Conservation (phyloP, 2,797 vertebrate species). For the Todus mexicanus region DNA sequence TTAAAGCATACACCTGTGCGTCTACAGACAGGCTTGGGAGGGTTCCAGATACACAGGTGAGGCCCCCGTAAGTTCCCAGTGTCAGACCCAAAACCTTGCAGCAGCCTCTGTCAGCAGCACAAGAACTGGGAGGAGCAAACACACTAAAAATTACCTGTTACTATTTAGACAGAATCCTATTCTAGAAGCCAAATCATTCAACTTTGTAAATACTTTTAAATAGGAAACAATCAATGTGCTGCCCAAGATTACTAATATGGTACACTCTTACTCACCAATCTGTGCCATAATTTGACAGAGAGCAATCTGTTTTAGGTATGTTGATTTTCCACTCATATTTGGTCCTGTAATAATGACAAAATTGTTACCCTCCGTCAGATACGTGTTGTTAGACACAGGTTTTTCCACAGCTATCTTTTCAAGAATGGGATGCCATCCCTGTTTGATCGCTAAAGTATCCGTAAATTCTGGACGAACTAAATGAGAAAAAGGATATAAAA, state of each 20-base stretch:
- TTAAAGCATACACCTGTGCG: background rate
- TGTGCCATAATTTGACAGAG: constrained; percentile 98
- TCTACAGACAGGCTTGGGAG: background rate
- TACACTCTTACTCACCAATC: constrained; percentile 81
- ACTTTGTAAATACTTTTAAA: background rate
- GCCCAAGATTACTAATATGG: background rate
- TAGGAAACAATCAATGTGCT: background rate
- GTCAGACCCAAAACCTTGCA: background rate
- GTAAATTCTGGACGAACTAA: constrained; percentile 96
- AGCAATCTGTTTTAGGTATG: constrained; percentile 94
- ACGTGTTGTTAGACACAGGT: constrained; percentile 90
- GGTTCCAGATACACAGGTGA: background rate
- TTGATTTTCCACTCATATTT: constrained; percentile 99
- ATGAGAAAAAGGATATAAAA: background rate
- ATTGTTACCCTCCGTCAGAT: constrained; percentile 91
- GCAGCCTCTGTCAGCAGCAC: background rate
- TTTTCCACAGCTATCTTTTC: constrained; percentile 88
- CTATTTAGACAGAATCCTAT: background rate
- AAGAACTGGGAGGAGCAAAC: background rate
- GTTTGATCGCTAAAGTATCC: constrained; percentile 93
- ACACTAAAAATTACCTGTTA: background rate
- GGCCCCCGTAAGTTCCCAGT: rapidly evolving
- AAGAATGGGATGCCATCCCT: constrained; percentile 93
- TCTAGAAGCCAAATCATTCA: background rate
- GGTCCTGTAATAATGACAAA: constrained; percentile 94